Percentiles rank a stretch among this genome's conserved stretches.
Conservation (phyloP, 2,888 invertebrate species). For the Neoitamus cyanurus region DNA sequence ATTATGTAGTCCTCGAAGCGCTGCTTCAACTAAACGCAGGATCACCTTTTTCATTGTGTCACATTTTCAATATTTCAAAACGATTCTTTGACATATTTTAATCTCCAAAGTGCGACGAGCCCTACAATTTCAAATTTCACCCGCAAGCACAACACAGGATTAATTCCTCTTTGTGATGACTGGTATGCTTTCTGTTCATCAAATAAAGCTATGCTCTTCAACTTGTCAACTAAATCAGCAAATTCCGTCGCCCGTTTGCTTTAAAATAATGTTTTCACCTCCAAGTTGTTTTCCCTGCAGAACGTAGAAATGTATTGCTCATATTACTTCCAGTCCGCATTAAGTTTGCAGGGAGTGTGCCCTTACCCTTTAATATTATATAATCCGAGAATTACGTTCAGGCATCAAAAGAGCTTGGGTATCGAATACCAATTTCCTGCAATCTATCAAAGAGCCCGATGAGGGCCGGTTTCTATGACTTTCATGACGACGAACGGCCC, state of each 20-base stretch:
- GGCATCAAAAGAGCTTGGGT: not conserved
- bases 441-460: not conserved
- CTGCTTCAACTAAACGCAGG: not conserved
- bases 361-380: not conserved
- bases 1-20: not conserved
- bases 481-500: not conserved
- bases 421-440: not conserved
- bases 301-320: not conserved
- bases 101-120: not conserved
- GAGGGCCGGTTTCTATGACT: not conserved
- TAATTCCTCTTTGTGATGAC: too few relatives aligned
- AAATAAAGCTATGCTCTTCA: not conserved
- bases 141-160: not conserved
- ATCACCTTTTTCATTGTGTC: not conserved
- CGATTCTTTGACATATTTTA: not conserved
- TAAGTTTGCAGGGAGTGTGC: not conserved
- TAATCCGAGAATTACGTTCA: not conserved
- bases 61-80: not conserved
- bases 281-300: not conserved
- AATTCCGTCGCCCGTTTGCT: not conserved
- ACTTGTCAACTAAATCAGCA: not conserved
- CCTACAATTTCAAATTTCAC: not conserved
- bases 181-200: not conserved
- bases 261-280: not conserved
- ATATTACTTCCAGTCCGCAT: not conserved